phyloP scores from a whole-genome alignment of 2,888 invertebrate genomes.

The Halictus ligatus region DNA sequence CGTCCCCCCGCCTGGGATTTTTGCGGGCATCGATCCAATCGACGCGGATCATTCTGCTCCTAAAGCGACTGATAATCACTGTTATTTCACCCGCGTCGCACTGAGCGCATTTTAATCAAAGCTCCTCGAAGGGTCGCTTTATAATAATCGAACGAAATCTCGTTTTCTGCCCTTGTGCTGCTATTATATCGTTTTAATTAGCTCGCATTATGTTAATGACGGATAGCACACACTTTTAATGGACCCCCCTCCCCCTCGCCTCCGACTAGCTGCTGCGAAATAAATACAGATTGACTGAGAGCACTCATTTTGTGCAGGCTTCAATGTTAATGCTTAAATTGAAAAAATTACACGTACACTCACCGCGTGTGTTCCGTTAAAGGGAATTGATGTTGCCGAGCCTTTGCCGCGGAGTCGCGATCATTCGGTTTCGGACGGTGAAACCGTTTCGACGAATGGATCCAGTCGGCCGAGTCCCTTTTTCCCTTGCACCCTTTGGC shows the following conservation, averaged over 20 bases:
- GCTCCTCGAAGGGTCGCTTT: slow-evolving; percentile 1
- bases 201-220: slow-evolving; percentile 42
- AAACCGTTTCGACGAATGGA: neutral
- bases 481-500: neutral
- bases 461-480: neutral
- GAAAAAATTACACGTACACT: neutral
- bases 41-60: neutral
- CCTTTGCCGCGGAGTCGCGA: neutral
- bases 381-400: neutral
- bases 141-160: slow-evolving; percentile 22
- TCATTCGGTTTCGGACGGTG: neutral
- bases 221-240: slow-evolving; percentile 31
- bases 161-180: slow-evolving; percentile 3
- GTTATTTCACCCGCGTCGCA: slow-evolving; percentile 4
- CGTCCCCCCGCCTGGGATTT: neutral
- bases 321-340: neutral
- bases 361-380: neutral
- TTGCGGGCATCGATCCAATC: neutral
- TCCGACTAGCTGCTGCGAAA: slow-evolving; percentile 7
- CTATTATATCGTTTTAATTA: slow-evolving; percentile 33
- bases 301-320: neutral
- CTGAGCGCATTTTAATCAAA: neutral
- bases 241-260: too few relatives aligned
- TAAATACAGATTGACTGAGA: slow-evolving; percentile 14
- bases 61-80: slow-evolving; percentile 1